A percentile compares a stretch with the other conserved stretches of the same genome.
Conservation (phyloP, 1,140 invertebrate genomes). For the Catajapyx aquilonaris region DNA sequence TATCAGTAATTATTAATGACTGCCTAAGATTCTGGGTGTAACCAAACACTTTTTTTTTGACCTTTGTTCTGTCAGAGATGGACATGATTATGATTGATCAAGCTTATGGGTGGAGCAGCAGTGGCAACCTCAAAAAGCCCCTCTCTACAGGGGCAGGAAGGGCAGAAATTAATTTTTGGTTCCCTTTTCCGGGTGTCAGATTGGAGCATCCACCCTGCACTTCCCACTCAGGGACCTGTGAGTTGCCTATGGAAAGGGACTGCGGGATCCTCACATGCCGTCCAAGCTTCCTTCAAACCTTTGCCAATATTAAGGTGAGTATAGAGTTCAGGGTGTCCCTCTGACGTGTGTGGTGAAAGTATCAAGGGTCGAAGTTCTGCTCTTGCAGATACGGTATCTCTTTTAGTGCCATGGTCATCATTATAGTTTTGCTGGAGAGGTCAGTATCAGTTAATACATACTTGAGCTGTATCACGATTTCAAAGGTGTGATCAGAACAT, state of each 20-base stretch:
- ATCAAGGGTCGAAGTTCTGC: neutral
- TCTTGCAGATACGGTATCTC: neutral
- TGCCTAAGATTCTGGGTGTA: no score
- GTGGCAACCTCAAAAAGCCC: neutral
- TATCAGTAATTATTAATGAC: no score
- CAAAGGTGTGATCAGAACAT: neutral
- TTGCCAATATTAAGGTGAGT: constrained; percentile 56
- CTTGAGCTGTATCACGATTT: neutral
- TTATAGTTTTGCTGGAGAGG: neutral
- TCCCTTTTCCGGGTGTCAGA: neutral
- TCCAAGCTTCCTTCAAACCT: constrained; percentile 54
- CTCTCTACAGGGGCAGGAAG: neutral
- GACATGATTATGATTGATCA: no score
- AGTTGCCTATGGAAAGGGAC: constrained; percentile 25
- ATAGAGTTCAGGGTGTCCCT: neutral
- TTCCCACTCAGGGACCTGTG: neutral
- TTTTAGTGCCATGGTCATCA: neutral
- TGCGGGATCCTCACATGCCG: constrained; percentile 64
- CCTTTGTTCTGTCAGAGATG: no score
- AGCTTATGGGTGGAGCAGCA: no score
- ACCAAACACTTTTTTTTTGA: no score
- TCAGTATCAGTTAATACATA: neutral
- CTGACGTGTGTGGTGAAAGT: neutral
- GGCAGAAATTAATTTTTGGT: neutral
- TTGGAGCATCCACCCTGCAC: neutral